These are phyloP conservation scores for Spinibarbus caldwelli DNA, from an alignment of 2,797 vertebrate genomes.

Conservation along the genomic window DNA sequence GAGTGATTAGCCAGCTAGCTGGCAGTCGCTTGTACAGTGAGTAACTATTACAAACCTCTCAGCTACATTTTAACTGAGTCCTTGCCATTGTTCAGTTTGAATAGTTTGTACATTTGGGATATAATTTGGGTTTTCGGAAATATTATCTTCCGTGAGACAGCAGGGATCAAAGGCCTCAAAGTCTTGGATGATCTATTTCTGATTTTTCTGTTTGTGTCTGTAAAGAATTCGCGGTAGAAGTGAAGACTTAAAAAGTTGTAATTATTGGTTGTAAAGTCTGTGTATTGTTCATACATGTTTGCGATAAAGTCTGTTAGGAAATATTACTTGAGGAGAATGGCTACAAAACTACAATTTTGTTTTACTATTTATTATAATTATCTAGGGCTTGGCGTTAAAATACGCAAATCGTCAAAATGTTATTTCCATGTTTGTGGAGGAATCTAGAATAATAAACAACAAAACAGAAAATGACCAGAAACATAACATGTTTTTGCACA, in stretches of 20 bases:
- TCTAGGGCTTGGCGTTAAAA: background rate
- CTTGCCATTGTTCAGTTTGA: background rate
- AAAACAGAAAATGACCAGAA: too few species aligned
- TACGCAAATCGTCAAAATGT: background rate
- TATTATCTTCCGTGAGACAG: background rate
- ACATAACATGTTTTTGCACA: too few species aligned
- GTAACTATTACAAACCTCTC: background rate
- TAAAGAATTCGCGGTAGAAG: background rate
- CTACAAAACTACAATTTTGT: background rate
- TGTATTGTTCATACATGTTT: background rate
- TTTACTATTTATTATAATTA: background rate
- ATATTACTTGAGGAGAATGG: background rate
- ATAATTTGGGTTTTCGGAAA: background rate
- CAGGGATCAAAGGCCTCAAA: background rate
- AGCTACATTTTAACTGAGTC: background rate
- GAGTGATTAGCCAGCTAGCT: constrained; percentile 17
- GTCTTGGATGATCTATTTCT: background rate
- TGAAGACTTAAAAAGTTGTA: background rate
- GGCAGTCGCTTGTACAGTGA: constrained; percentile 22
- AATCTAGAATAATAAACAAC: background rate
- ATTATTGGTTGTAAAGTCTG: background rate
- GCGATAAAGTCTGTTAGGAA: background rate
- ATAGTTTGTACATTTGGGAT: background rate
- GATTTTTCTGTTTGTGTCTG: background rate
- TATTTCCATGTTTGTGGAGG: background rate